Evolutionary conservation across 2,113 vertebrate species (phyloP), one percentile per base, ranked within the genome.

Genomic region (Ellobius talpinus): DNA sequence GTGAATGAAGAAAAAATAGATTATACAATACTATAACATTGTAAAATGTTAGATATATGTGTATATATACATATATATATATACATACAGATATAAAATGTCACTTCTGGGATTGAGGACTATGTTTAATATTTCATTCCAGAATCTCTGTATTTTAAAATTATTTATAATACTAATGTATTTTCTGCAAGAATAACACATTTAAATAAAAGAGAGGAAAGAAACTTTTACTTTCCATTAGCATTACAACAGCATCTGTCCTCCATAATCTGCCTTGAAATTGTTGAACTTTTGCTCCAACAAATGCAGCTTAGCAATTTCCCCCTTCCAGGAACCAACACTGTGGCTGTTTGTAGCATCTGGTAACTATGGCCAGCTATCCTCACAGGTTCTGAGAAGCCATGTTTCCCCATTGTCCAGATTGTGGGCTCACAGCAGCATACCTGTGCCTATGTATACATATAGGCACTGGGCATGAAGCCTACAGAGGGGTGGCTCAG

Each of bases 161-260:
- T 94, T 92, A 92, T 93, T 93, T 91, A 61, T 68, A 87, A 90
- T 47, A 93, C 50, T 47, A 63, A 73, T 76, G 17, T 42, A 36
- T 92, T 92, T 92, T 92, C 87, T 86, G 21, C 0, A n/a, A 55
- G 94, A 74, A 92, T 26, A 78, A 66, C 17, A 13, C 47, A 6
- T 66, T 61, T 87, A 95, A 89, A 79, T 70, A 79, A 68, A 74
- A 84, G 1, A 6, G n/a, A 89, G 50, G 31, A 77, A 89, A 61
- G 90, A 82, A 73, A 58, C 33, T 0, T 5, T 29, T 63, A 21
- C 14, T 61, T 87, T 77, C 45, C 10, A 84, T 47, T 70, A 65
- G 47, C 45, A 79, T 47, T 72, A 61, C 10, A 45, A 33, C 3
- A 21, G 45, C 39, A 47, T n/a, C 52, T 42, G 21, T 24, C 10